phyloP scores from a whole-genome alignment of 2,113 vertebrate species.

The Potamarius usumacintae region DNA sequence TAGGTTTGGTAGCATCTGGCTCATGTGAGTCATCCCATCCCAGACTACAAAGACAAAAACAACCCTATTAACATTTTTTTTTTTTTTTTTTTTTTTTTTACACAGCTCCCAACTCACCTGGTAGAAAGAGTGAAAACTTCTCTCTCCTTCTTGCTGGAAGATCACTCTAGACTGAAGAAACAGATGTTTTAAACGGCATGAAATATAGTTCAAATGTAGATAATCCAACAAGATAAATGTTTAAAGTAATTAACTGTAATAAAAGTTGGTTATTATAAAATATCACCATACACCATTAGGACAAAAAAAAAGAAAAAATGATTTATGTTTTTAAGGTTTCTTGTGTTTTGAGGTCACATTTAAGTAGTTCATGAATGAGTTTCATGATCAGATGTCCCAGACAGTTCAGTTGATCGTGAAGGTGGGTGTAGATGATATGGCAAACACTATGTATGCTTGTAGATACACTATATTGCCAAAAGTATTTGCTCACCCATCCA shows the following conservation, averaged over 20 bases:
- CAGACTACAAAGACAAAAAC: slow-evolving; percentile 23
- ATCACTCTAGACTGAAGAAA: slow-evolving; percentile 88
- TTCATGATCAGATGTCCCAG: not conserved
- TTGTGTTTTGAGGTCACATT: not conserved
- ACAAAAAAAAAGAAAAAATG: not conserved
- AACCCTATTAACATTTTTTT: not conserved
- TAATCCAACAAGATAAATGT: not conserved
- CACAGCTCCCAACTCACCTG: slow-evolving; percentile 77
- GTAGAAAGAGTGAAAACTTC: slow-evolving; percentile 97
- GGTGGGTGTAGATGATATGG: no score
- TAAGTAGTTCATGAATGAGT: not conserved
- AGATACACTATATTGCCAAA: no score
- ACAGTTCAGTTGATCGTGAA: not conserved
- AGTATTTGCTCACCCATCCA: no score
- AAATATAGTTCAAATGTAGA: not conserved
- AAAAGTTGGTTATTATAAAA: not conserved
- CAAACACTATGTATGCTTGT: no score
- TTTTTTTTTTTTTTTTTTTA: not conserved
- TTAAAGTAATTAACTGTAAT: not conserved
- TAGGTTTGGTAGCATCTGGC: slow-evolving; percentile 31
- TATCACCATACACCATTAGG: not conserved
- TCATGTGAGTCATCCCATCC: slow-evolving; percentile 17
- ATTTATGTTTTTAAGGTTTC: not conserved
- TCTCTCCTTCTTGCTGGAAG: slow-evolving; percentile 90
- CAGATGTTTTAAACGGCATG: slow-evolving; percentile 10